These are phyloP conservation scores for Darevskia nairensis DNA, from an alignment of 2,797 vertebrate genomes.

Conservation along the genomic window DNA sequence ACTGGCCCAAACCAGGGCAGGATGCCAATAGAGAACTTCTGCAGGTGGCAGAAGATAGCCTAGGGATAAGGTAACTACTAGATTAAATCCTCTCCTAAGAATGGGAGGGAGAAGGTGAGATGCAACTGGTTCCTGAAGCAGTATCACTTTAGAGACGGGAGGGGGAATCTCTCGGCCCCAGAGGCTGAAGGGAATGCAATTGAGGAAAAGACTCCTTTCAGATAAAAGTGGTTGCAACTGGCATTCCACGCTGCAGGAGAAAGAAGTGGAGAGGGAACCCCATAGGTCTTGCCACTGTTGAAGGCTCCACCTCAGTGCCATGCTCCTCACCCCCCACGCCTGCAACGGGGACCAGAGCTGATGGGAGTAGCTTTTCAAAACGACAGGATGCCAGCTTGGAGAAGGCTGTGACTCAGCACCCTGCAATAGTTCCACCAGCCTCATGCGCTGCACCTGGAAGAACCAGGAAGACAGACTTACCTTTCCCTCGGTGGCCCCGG, in stretches of 20 bases:
- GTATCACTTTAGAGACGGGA: background rate
- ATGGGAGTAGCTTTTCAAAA: background rate
- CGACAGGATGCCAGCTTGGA: background rate
- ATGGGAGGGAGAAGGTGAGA: background rate
- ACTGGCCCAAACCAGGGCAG: background rate
- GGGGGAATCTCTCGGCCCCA: too few species aligned
- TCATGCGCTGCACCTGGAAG: background rate
- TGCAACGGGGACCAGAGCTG: background rate
- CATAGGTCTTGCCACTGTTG: background rate
- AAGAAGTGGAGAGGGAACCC: too few species aligned
- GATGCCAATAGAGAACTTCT: background rate
- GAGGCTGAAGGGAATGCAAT: background rate
- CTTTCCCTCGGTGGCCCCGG: conserved; percentile 86
- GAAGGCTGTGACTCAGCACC: background rate
- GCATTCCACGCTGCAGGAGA: background rate
- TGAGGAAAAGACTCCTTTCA: background rate
- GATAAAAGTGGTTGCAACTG: background rate
- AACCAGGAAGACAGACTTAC: conserved; percentile 66
- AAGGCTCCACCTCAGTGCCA: background rate
- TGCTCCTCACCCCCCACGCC: too few species aligned
- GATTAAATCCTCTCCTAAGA: background rate
- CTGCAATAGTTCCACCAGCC: background rate
- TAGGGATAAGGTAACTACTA: background rate
- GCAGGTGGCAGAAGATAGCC: background rate
- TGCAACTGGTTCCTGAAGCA: background rate